Base-by-base conservation (phyloP, 35 echinoderm and acorn worm genomes). In the Diadema setosum region DNA sequence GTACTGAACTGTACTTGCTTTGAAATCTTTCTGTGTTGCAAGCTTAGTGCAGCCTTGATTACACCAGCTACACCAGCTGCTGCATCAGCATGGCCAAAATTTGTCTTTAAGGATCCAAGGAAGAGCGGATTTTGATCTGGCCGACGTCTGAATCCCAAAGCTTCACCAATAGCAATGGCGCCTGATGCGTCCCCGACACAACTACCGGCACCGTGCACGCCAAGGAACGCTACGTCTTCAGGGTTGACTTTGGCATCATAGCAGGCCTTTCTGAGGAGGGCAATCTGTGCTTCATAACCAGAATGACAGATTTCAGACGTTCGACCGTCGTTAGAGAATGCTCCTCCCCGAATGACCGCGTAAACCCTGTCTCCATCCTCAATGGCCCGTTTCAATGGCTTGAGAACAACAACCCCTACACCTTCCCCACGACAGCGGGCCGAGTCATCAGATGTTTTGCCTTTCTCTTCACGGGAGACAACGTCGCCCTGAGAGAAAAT, bases 401-500 rank as follows among this genome's bases (percentile, higher is more conserved):
- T 94, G 31, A 98, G 84, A 18, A 98, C 74, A 3, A 98, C 92
- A 26, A 81, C 52, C 27, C 96, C 96, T 17, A 81, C 96, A 16
- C 96, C 96, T 88, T 98, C 96, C 16, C 92, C 92, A 36, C 96
- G 95, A 20, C 96, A 92, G 84, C 95, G 89, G 4, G 96, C 96
- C 8, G 84, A 84, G 32, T 88, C 70, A 42, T 99, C 96, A 87
- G 92, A 99, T 61, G 92, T 99, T 57, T 95, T 99, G 64, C 92
- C 92, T 58, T 94, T 99, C 14, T 93, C 92, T 52, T 99, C 96
- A 30, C 92, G 96, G 5, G 93, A 49, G 63, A 99, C 36, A 92
- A 99, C 95, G n/a, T 93, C 96, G 1, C 92, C 96, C 43, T 98
- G 96, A 46, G 85, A 98, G 58, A 98, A 99, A 41, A 95, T 81